These are phyloP conservation scores for Oenanthe melanoleuca DNA, from an alignment of 2,113 vertebrate species.

Conservation along the genomic window DNA sequence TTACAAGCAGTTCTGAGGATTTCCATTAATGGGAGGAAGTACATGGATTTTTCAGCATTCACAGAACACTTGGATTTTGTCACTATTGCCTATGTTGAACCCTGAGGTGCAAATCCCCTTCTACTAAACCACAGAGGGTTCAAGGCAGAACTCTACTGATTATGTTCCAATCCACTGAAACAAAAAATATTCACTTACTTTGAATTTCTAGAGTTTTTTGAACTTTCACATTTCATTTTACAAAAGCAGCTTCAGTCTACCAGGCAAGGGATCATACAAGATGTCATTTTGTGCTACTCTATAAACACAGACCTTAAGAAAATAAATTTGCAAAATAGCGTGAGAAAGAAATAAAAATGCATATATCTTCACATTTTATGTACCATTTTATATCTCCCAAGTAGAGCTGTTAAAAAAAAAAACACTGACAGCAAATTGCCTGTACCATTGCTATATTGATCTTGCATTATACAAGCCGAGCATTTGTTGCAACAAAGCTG, in stretches of 20 bases:
- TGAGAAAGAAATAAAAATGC: neutral
- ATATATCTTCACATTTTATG: neutral
- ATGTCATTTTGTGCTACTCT: neutral
- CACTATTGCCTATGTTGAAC: accelerated
- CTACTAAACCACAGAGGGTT: neutral
- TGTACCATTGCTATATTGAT: neutral
- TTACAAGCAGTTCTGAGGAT: neutral
- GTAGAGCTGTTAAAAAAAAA: neutral
- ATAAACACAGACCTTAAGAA: neutral
- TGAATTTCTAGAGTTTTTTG: neutral
- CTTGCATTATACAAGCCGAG: neutral
- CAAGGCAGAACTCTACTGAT: neutral
- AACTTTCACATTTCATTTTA: neutral
- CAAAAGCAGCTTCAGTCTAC: neutral
- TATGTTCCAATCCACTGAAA: neutral
- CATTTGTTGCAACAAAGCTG: neutral
- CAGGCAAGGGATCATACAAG: neutral
- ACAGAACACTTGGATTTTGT: neutral
- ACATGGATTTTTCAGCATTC: neutral
- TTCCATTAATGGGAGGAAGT: neutral
- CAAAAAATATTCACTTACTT: neutral
- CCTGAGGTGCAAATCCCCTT: neutral
- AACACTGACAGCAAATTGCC: neutral
- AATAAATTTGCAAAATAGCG: neutral
- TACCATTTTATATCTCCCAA: neutral